These are phyloP conservation scores for Oreochromis grahami DNA, from an alignment of 2,797 vertebrate genomes.

Conservation along the genomic window DNA sequence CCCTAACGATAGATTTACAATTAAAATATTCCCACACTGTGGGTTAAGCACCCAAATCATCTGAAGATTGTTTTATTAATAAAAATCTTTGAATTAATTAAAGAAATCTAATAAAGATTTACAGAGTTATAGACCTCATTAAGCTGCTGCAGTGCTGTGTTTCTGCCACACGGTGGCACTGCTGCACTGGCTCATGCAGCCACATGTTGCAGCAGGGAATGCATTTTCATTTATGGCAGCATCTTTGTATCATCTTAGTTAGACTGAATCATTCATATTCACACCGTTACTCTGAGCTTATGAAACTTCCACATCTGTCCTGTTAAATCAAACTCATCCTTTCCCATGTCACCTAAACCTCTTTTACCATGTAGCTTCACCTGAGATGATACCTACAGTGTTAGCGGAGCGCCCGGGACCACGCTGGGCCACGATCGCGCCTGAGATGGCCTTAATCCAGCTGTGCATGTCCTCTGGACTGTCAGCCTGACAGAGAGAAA, in stretches of 20 bases:
- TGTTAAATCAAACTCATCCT: neutral
- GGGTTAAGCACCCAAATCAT: neutral
- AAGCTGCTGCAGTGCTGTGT: neutral
- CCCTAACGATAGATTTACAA: neutral
- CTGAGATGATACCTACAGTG: slow-evolving; percentile 77
- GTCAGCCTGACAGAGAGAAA: slow-evolving; percentile 77
- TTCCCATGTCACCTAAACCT: neutral
- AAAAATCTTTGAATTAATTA: neutral
- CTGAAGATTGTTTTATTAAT: neutral
- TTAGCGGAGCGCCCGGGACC: slow-evolving; percentile 88
- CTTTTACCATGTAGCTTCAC: neutral
- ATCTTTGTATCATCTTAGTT: neutral
- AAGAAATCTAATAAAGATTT: neutral
- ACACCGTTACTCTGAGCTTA: neutral
- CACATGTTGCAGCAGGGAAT: neutral
- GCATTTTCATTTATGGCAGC: too few relatives aligned
- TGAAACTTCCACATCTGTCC: neutral
- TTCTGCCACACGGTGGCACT: slow-evolving; percentile 14
- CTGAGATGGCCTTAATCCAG: slow-evolving; percentile 94
- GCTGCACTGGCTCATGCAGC: neutral
- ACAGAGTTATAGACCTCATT: neutral
- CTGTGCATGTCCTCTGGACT: slow-evolving; percentile 97
- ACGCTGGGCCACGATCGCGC: slow-evolving; percentile 92
- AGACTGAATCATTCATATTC: neutral
- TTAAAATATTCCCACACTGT: neutral